Conservation (phyloP, 2,888 invertebrate genomes). For the Parapristionchus giblindavisi region DNA sequence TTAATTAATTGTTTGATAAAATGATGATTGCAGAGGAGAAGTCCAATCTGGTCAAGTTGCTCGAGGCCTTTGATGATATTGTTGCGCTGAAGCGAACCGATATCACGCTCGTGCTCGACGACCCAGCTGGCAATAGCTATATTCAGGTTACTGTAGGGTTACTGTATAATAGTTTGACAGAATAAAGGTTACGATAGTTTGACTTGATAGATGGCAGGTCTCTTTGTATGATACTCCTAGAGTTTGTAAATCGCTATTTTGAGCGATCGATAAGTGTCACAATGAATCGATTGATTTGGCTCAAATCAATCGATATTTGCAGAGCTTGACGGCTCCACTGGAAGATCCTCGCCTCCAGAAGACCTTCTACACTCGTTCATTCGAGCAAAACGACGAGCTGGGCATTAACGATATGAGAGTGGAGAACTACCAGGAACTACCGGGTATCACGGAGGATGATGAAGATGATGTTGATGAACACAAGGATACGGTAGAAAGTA, state of each 20-base stretch:
- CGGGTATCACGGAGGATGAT: constrained; percentile 55
- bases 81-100: constrained; percentile 24
- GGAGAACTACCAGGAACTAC: constrained; percentile 78
- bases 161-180: neutral
- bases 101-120: constrained; percentile 86
- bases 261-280: neutral
- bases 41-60: constrained; percentile 9
- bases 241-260: neutral
- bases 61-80: constrained; percentile 30
- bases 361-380: constrained; percentile 82
- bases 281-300: neutral
- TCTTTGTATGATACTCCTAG: neutral
- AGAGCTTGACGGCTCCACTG: constrained; percentile 69
- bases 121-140: constrained; percentile 97
- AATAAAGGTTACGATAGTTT: neutral
- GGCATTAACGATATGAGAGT: constrained; percentile 95
- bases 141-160: constrained; percentile 76
- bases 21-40: constrained; percentile 21
- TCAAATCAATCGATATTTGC: constrained; percentile 28
- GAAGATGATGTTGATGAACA: constrained; percentile 50
- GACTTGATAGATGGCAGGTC: neutral
- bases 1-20: neutral
- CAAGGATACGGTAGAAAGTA: constrained; percentile 40
- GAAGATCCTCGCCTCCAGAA: constrained; percentile 77
- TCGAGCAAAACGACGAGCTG: constrained; percentile 88